Base-by-base conservation (phyloP, 1,140 invertebrate genomes). In the Aphaenogaster ashmeadi region DNA sequence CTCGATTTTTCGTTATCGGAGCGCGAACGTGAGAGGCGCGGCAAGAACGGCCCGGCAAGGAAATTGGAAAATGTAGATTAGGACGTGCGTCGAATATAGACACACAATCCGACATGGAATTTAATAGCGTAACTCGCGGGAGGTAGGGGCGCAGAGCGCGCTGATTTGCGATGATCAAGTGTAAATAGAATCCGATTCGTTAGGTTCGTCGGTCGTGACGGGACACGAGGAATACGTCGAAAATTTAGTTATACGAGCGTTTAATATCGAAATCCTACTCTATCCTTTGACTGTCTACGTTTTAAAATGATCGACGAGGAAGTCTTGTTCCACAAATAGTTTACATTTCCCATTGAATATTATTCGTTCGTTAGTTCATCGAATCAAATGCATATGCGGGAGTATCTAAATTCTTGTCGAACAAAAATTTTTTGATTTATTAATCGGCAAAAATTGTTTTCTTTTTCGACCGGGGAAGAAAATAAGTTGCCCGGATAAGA, bases 41-140 rank as follows among this genome's bases (percentile, higher is more conserved):
- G 80, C 69, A 75, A 47, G 41, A 83, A 54, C 67, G 80, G 69
- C 80, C 71, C 71, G 54, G 36, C 80, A 86, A 77, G 56, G 89
- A 91, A 90, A 91, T 90, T 91, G 89, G 89, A 90, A 90, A 90
- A 90, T 90, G 86, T 88, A 90, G 89, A 90, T 90, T 87, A 89
- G 89, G 83, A 89, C 89, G 89, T 90, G 89, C 86, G 75, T 83
- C 52, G 89, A 72, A 75, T 90, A 58, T 67, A 87, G 66, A 84
- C 60, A 69, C 64, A 69, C 75, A 67, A 79, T 50, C 75, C 50
- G 78, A 87, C 75, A 86, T 62, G 80, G 88, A 81, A 87, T 81
- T 62, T 72, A 84, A 84, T 89, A 89, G 85, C 80, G 80, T 74
- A 84, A 84, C 80, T 84, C 80, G 41, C 80, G 80, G 41, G 80